Evolutionary conservation across 2,113 vertebrate species (phyloP), one percentile per base, ranked within the genome.

Genomic region (Leiothrix lutea): DNA sequence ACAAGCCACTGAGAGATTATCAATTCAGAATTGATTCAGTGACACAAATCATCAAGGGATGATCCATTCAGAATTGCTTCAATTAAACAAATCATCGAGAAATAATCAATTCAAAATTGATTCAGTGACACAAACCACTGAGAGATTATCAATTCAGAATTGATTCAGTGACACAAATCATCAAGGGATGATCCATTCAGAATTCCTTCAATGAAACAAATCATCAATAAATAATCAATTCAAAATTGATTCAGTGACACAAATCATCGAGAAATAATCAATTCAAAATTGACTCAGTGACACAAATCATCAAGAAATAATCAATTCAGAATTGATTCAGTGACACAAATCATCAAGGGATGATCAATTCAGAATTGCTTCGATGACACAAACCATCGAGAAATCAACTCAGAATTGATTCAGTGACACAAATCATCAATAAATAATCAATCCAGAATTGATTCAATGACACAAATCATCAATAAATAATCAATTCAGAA

Each of bases 371-470:
- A 44, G 12, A 28, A 48, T 19, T 7, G 33, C 35, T 35, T n/a
- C 42, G 36, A 3, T 58, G n/a, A 35, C 33, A 57, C 20, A 29
- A 19, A 57, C 21, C 6, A 44, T 9, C 1, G 22, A 40, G 45
- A 12, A 12, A 45, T 29, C 14, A 17, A 45, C 7, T 45, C 40
- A 24, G 8, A 25, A 40, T 14, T 11, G 7, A 36, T 62, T 44
- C 36, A 51, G 1, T 51, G 25, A 17, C 8, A 44, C 8, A 62
- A 62, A 62, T 45, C 4, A 53, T 17, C 0, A 6, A 84, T 28
- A 1, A 1, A 7, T 47, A 0, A 47, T 38, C 18, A 1, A 47
- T 40, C 23, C 40, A 23, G 1, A 33, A 38, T 11, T 9, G 33
- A 33, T 38, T 26, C 18, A 8, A 1, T n/a, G 79, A 13, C 12